Base-by-base conservation (phyloP, 1,140 invertebrate species). In the Heliconius nattereri region DNA sequence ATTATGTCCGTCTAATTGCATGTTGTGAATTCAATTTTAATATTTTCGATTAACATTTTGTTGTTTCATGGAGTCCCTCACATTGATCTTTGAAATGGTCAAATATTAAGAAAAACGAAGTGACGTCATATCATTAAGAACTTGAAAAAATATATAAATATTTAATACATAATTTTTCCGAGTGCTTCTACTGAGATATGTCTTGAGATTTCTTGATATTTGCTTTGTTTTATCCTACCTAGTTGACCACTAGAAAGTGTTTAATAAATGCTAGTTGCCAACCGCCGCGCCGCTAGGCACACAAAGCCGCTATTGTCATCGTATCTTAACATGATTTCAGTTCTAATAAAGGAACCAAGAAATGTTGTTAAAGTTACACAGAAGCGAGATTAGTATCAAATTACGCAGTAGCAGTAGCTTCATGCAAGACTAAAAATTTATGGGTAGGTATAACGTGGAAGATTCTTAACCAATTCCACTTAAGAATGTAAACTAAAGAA, bases 331-430 rank as follows among this genome's bases (percentile, higher is more conserved):
- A 54, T 66, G 23, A 29, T 29, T 66, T 66, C 60, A 66, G n/a
- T 29, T 26, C 60, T 66, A 66, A 66, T 66, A 66, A 60, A 66
- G 60, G n/a, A 66, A 66, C 23, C 8, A 29, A 23, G 60, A 66
- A 66, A 13, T 66, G 60, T 9, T 66, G 9, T 66, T 26, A 66
- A 52, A 66, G 57, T 66, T 66, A 66, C 26, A 66, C 60, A 66
- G 60, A 66, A 66, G 60, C 26, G 60, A 66, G 60, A 66, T 66
- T 66, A 66, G 26, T 66, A 66, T 66, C 60, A 66, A 66, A 66
- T 66, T 26, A 66, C 23, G 60, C 60, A 23, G 60, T 66, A 66
- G 3, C 60, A 23, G 60, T 66, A 66, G 26, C 26, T 29, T 66
- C 29, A 19, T 66, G 23, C 6, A 66, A 29, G 60, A 66, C 11